Conservation (phyloP, 2,888 invertebrate species). For the Perizoma affinitatum region DNA sequence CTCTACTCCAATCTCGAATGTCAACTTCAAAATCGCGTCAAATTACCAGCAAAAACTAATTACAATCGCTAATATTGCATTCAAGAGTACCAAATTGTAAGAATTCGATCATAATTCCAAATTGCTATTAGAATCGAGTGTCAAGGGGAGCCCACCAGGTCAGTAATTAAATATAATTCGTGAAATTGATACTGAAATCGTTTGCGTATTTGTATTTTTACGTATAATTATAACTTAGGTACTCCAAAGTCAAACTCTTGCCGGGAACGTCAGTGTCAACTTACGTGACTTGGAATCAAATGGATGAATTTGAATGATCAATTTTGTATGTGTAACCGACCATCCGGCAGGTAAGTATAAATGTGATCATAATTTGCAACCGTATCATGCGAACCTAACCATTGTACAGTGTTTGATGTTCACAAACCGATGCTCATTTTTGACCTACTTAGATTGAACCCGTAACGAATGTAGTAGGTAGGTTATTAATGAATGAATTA, state of each 20-base stretch:
- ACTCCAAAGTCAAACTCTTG: background rate
- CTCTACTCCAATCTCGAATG: too few relatives aligned
- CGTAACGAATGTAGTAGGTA: slow-evolving; percentile 4
- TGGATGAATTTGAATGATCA: slow-evolving; percentile 60
- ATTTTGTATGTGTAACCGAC: slow-evolving; percentile 52
- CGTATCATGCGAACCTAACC: slow-evolving; percentile 43
- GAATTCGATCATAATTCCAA: too few relatives aligned
- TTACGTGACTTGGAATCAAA: slow-evolving; percentile 70
- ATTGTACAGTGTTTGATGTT: slow-evolving; percentile 45
- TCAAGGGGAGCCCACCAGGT: too few relatives aligned
- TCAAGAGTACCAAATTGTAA: too few relatives aligned
- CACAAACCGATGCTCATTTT: slow-evolving; percentile 31
- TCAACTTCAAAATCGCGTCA: too few relatives aligned
- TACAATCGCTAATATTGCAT: too few relatives aligned
- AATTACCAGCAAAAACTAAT: too few relatives aligned
- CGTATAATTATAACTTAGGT: too few relatives aligned
- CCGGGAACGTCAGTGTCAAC: slow-evolving; percentile 40
- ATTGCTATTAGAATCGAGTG: too few relatives aligned
- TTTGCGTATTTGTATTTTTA: too few relatives aligned
- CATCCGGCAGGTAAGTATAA: slow-evolving; percentile 52
- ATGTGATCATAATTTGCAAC: slow-evolving; percentile 50
- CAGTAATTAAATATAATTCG: too few relatives aligned
- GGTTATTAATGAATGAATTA: slow-evolving; percentile 40
- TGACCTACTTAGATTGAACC: slow-evolving; percentile 12
- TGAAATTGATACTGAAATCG: too few relatives aligned